phyloP scores from a whole-genome alignment of 2,113 vertebrate genomes.

The Sturnira hondurensis region DNA sequence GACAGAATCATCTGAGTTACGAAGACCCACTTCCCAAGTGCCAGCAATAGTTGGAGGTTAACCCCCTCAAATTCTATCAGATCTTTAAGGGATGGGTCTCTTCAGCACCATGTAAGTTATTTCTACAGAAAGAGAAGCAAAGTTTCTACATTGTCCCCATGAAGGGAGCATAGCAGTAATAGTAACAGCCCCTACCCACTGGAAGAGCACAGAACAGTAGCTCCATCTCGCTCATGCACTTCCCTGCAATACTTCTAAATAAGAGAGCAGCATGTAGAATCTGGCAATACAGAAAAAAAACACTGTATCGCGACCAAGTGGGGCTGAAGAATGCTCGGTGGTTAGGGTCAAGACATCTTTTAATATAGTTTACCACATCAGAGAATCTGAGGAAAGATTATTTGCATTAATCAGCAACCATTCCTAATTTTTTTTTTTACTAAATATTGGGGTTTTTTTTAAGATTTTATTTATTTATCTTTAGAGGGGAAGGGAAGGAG shows the following conservation, averaged over 20 bases:
- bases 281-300: background rate
- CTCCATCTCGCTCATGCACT: background rate
- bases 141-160: background rate
- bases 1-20: background rate
- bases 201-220: background rate
- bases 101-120: background rate
- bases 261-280: background rate
- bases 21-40: background rate
- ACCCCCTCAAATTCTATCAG: background rate
- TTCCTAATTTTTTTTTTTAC: too few species aligned
- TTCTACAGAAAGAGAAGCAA: background rate
- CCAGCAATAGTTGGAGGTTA: background rate
- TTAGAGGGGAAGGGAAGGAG: too few species aligned
- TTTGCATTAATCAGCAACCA: conserved; percentile 3
- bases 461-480: too few species aligned
- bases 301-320: background rate
- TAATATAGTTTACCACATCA: background rate
- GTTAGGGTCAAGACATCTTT: background rate
- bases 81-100: background rate
- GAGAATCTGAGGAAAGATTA: background rate
- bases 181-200: background rate
- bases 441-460: too few species aligned
- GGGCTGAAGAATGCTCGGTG: background rate
- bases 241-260: background rate
- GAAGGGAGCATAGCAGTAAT: background rate